Evolutionary conservation across 2,888 invertebrate species (phyloP).

Genomic region (Luperina nickerlii): DNA sequence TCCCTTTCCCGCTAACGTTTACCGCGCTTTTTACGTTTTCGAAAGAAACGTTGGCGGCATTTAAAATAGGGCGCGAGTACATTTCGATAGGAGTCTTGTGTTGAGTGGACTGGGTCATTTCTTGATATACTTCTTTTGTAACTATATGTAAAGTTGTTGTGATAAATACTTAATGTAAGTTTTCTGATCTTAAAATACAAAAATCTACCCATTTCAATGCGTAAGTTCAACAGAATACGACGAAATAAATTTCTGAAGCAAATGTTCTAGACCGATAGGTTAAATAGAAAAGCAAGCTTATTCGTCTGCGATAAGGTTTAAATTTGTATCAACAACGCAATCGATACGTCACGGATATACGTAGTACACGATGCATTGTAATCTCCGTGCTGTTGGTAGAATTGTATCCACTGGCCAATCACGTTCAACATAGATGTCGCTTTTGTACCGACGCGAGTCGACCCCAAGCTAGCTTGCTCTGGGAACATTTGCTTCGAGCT

Average conservation of each 20-base stretch:
- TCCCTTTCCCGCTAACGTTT: constrained; percentile 88
- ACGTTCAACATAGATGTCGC: constrained; percentile 85
- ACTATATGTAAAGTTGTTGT: constrained; percentile 72
- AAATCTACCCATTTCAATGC: constrained; percentile 71
- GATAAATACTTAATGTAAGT: constrained; percentile 74
- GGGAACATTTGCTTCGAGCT: constrained; percentile 90
- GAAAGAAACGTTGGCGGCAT: constrained; percentile 89
- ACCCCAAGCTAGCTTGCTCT: constrained; percentile 89
- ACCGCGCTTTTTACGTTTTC: constrained; percentile 88
- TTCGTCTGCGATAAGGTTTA: constrained; percentile 43
- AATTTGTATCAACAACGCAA: constrained; percentile 61
- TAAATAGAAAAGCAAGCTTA: constrained; percentile 67
- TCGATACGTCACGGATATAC: constrained; percentile 87
- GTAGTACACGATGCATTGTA: constrained; percentile 84
- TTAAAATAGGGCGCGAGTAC: constrained; percentile 88
- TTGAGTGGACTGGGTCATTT: constrained; percentile 85
- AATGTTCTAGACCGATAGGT: constrained; percentile 80
- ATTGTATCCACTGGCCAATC: constrained; percentile 82
- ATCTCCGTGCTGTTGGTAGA: constrained; percentile 79
- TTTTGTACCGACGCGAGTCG: constrained; percentile 86
- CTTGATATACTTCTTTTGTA: constrained; percentile 88
- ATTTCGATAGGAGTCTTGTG: constrained; percentile 85
- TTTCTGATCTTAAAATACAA: constrained; percentile 63
- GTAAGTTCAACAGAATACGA: constrained; percentile 75
- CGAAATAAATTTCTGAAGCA: constrained; percentile 82